Conservation (phyloP, 2,797 vertebrate genomes). For the Steatocranus sp. region DNA sequence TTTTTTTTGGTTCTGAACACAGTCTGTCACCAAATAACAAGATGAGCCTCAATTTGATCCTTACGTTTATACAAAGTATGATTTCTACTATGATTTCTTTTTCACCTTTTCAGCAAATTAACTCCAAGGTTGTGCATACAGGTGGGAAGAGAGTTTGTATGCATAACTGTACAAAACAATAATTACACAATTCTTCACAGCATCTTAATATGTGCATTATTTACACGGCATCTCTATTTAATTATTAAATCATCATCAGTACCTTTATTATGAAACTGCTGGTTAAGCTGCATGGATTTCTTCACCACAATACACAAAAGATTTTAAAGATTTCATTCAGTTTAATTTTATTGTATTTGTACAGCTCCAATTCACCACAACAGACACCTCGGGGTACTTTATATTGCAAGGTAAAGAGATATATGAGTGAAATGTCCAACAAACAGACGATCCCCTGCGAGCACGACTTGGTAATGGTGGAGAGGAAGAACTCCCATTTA, state of each 20-base stretch:
- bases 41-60: neutral
- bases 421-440: neutral
- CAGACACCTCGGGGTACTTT: neutral
- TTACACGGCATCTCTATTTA: neutral
- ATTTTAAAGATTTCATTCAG: neutral
- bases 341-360: rapidly evolving
- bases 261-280: neutral
- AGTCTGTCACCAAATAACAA: neutral
- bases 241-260: neutral
- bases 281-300: rapidly evolving
- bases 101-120: neutral
- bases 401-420: neutral
- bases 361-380: neutral
- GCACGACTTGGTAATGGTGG: neutral
- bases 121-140: rapidly evolving
- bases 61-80: neutral
- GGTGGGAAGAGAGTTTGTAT: rapidly evolving
- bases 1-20: neutral
- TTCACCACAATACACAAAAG: neutral
- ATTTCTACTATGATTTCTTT: neutral
- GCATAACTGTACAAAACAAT: neutral
- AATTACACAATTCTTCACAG: neutral
- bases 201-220: neutral
- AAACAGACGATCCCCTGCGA: neutral
- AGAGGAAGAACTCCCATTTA: neutral